Evolutionary conservation across 2,888 invertebrate genomes (phyloP).

Genomic region (Icerya purchasi): DNA sequence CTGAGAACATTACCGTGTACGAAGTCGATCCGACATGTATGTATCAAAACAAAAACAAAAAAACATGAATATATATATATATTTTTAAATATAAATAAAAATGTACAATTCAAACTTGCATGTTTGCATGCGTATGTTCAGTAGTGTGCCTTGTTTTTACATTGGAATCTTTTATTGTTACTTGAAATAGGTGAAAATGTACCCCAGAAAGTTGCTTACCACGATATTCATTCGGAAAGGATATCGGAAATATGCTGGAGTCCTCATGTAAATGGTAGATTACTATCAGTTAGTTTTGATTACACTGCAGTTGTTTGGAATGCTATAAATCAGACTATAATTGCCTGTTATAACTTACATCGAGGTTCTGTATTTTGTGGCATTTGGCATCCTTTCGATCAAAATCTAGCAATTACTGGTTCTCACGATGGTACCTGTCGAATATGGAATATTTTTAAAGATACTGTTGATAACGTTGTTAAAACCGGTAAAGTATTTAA

Average conservation of each 20-base stretch:
- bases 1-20: constrained; percentile 31
- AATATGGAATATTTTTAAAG: constrained; percentile 36
- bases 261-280: constrained; percentile 37
- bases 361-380: constrained; percentile 32
- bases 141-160: too few species aligned
- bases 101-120: too few species aligned
- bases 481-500: too few species aligned
- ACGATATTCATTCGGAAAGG: constrained; percentile 30
- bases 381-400: constrained; percentile 41
- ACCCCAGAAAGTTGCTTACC: constrained; percentile 16
- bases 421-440: constrained; percentile 43
- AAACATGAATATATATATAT: too few species aligned
- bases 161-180: background rate
- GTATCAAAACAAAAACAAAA: too few species aligned
- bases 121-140: too few species aligned
- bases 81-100: too few species aligned
- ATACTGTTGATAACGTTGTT: constrained; percentile 23
- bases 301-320: constrained; percentile 47
- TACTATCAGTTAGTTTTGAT: constrained; percentile 49
- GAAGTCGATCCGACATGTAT: constrained; percentile 23
- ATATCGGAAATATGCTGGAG: constrained; percentile 43
- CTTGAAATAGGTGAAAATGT: background rate
- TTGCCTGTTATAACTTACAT: constrained; percentile 39
- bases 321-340: constrained; percentile 30
- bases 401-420: constrained; percentile 39